A percentile compares a stretch with the other conserved stretches of the same genome.
These are phyloP conservation scores for Melanostigma gelatinosum DNA, from an alignment of 2,113 vertebrate genomes.

Conservation along the genomic window DNA sequence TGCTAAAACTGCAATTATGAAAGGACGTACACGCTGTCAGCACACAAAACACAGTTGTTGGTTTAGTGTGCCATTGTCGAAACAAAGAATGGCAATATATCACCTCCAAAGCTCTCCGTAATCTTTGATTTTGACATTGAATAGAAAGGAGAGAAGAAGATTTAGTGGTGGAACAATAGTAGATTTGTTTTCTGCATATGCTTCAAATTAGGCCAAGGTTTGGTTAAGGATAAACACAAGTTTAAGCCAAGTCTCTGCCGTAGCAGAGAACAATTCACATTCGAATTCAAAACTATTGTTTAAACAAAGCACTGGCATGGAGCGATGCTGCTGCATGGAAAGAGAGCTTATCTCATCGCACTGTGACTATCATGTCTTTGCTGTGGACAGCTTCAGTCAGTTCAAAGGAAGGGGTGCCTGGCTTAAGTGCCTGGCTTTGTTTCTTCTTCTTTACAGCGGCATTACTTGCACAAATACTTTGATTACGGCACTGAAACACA, in stretches of 20 bases:
- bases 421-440: conserved; percentile 73
- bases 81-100: conserved; percentile 71
- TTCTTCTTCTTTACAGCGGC: conserved; percentile 59
- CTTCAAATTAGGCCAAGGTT: conserved; percentile 80
- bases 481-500: conserved; percentile 62
- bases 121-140: conserved; percentile 82
- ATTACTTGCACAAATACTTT: conserved; percentile 75
- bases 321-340: conserved; percentile 59
- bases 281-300: conserved; percentile 73
- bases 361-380: conserved; percentile 68
- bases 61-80: conserved; percentile 76
- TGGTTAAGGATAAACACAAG: conserved; percentile 77
- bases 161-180: conserved; percentile 76
- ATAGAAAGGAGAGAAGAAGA: conserved; percentile 70
- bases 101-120: conserved; percentile 76
- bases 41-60: conserved; percentile 73
- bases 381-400: conserved; percentile 58
- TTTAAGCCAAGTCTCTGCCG: conserved; percentile 76
- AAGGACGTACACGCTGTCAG: conserved; percentile 66
- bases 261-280: conserved; percentile 67
- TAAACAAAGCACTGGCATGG: conserved; percentile 63
- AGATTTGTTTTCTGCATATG: conserved; percentile 77
- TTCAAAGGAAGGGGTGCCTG: conserved; percentile 55
- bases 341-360: conserved; percentile 73
- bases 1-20: conserved; percentile 72